phyloP scores from a whole-genome alignment of 2,113 vertebrate species.

The Hemiprocne comata region DNA sequence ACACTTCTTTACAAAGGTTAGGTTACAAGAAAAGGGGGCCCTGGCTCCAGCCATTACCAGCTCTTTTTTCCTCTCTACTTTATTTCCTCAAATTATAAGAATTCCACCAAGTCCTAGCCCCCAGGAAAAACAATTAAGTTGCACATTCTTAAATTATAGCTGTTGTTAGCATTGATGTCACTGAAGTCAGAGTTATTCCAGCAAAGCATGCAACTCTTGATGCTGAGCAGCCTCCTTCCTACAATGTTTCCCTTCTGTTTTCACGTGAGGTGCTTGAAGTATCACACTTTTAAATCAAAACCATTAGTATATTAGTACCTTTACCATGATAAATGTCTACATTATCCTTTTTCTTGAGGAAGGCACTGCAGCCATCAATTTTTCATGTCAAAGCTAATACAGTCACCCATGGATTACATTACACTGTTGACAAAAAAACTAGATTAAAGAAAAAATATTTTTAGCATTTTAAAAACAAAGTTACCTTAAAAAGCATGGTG shows the following conservation, averaged over 20 bases:
- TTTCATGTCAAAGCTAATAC: constrained; percentile 11
- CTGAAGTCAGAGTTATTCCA: background rate
- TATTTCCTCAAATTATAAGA: background rate
- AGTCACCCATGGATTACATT: background rate
- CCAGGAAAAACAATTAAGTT: background rate
- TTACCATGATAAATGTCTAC: constrained; percentile 1
- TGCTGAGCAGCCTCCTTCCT: background rate
- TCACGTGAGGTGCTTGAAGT: background rate
- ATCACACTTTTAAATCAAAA: constrained; percentile 20
- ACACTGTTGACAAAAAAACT: background rate
- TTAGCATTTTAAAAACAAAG: background rate
- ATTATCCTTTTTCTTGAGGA: background rate
- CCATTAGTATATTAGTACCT: background rate
- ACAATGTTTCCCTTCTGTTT: background rate
- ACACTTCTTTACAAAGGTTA: background rate
- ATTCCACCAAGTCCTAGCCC: background rate
- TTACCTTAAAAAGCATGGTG: background rate
- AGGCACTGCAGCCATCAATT: background rate
- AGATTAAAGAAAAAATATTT: background rate
- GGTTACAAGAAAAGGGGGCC: background rate
- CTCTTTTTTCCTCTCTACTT: accelerated
- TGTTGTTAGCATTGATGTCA: background rate
- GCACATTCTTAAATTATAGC: background rate
- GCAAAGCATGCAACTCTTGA: background rate
- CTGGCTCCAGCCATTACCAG: background rate